These are phyloP conservation scores for Malthinus flaveolus DNA, from an alignment of 2,888 invertebrate genomes.

Conservation along the genomic window DNA sequence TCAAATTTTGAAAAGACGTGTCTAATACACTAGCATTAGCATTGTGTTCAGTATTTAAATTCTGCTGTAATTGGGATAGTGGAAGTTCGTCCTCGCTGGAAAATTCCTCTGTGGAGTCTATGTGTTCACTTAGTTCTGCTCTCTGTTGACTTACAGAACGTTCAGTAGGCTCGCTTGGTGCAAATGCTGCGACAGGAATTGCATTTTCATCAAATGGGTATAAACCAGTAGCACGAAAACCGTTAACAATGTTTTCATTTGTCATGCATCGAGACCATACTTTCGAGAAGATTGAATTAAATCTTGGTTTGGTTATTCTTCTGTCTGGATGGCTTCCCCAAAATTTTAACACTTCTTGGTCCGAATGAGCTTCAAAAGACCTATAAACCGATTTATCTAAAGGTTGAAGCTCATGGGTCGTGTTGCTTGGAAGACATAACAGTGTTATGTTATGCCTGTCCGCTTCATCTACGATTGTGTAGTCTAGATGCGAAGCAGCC, in stretches of 20 bases:
- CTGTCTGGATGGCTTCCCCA: conserved; percentile 23
- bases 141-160: too few relatives aligned
- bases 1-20: conserved; percentile 7
- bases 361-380: conserved; percentile 32
- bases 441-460: conserved; percentile 26
- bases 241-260: conserved; percentile 35
- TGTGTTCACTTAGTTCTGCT: too few relatives aligned
- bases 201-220: conserved; percentile 37
- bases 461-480: conserved; percentile 30
- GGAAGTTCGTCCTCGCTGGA: too few relatives aligned
- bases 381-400: conserved; percentile 29
- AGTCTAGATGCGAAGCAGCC: conserved; percentile 32
- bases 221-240: conserved; percentile 38
- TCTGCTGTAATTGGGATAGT: too few relatives aligned
- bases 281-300: conserved; percentile 32
- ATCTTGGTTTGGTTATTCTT: conserved; percentile 27
- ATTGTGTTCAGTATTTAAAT: too few relatives aligned
- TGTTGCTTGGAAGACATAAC: conserved; percentile 32
- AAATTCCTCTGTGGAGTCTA: too few relatives aligned
- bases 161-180: conserved; percentile 22
- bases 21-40: too few relatives aligned
- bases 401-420: conserved; percentile 29
- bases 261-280: conserved; percentile 38
- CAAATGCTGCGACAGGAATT: conserved; percentile 39
- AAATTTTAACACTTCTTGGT: conserved; percentile 29